Base-by-base conservation (phyloP, 2,888 invertebrate genomes). In the Nomada hirtipes region DNA sequence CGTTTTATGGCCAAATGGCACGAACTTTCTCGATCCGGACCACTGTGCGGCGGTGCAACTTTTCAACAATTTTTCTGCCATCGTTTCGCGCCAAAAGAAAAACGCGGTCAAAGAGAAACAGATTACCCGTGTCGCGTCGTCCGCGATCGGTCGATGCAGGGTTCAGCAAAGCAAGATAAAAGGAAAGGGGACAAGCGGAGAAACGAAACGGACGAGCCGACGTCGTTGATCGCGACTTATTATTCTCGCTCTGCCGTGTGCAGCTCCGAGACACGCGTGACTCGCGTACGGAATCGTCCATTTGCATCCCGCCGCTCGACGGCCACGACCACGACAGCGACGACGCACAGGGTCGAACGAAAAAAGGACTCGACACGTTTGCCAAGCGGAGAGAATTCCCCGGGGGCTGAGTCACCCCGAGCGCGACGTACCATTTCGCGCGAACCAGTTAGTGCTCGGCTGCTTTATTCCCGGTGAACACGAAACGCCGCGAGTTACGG, bases 211-310 rank as follows among this genome's bases (percentile, higher is more conserved):
- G 63, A 59, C 79, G 64, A 68, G 50, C n/a, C 59, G 23, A 18
- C 20, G 44, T 77, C 64, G 64, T 55, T 72, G 82, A 83, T 75
- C 76, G 73, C 52, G 52, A 76, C 67, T 81, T 86, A 79, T 81
- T 87, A 87, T 87, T 87, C 81, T 36, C 60, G 69, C n/a, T 69
- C 71, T 74, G 44, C 44, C 71, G 81, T 65, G 79, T 79, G 86
- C 84, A 83, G 77, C 75, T 61, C 36, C 64, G 77, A 57, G 79
- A 75, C 69, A 72, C 85, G 82, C 77, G 85, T 84, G 85, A 82
- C 72, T 63, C 76, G 84, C 60, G 72, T 85, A 72, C 81, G 61
- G 57, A 59, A 82, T 77, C 65, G 71, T 63, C 57, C 70, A 84
- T 84, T 82, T 84, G 84, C 84, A 82, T 84, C 78, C 55, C 52